Percentiles rank a stretch among this genome's conserved stretches.
These are phyloP conservation scores for Ranitomeya imitator DNA, from an alignment of 2,113 vertebrate genomes.

Conservation along the genomic window DNA sequence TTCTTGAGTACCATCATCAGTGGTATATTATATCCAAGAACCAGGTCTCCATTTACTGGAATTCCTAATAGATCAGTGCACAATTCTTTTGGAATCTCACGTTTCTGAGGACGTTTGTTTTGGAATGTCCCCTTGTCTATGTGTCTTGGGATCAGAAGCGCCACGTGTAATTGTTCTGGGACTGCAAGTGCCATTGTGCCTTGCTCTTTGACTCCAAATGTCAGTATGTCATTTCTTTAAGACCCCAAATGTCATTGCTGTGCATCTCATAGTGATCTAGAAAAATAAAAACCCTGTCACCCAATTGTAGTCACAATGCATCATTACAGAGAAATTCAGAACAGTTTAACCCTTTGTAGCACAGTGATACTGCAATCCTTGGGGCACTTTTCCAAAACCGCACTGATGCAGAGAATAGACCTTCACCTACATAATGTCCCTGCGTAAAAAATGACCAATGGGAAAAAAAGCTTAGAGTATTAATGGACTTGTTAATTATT, in stretches of 20 bases:
- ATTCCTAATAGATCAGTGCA: background rate
- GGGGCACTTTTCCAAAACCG: background rate
- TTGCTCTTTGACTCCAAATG: background rate
- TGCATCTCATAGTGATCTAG: background rate
- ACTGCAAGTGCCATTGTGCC: background rate
- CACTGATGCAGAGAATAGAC: background rate
- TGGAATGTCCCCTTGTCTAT: background rate
- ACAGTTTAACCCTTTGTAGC: background rate
- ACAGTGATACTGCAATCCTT: background rate
- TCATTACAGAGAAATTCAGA: background rate
- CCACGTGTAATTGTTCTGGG: background rate
- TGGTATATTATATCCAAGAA: background rate
- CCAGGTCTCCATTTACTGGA: background rate
- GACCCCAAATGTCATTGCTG: background rate
- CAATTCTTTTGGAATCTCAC: background rate
- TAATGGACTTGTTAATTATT: slow-evolving; percentile 20
- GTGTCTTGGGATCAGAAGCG: background rate
- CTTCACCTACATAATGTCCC: background rate
- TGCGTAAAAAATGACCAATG: background rate
- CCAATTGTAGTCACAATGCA: background rate
- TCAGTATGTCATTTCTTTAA: background rate
- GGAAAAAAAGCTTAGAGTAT: background rate
- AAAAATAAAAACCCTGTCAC: background rate
- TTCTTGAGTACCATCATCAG: too few relatives aligned
- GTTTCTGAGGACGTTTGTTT: background rate